phyloP scores from a whole-genome alignment of 2,888 invertebrate species.

The Ennomos quercinarius region DNA sequence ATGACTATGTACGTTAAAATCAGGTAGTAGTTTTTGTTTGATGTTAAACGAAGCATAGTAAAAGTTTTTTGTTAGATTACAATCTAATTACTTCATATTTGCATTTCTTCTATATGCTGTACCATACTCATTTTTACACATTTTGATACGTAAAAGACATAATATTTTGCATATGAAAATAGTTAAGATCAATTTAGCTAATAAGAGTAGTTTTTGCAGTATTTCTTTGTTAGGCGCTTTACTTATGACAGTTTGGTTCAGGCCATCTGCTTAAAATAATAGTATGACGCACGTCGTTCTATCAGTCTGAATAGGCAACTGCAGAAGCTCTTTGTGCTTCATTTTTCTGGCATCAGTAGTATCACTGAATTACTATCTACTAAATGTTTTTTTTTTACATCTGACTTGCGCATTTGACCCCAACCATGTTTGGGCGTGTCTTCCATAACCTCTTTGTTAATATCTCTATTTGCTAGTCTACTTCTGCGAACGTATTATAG shows the following conservation, averaged over 20 bases:
- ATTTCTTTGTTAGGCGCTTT: background rate
- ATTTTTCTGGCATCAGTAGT: too few species aligned
- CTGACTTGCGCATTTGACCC: too few species aligned
- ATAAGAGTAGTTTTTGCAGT: background rate
- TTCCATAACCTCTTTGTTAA: background rate
- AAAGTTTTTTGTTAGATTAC: slow-evolving; percentile 16
- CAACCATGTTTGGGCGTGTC: slow-evolving; percentile 10
- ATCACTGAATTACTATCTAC: too few species aligned
- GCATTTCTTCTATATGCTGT: slow-evolving; percentile 8
- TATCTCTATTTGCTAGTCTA: slow-evolving; percentile 5
- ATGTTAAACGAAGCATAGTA: slow-evolving; percentile 25
- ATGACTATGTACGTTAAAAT: slow-evolving; percentile 14
- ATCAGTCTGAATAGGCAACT: too few species aligned
- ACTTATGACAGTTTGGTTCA: background rate
- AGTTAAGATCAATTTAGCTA: too few species aligned
- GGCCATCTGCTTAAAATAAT: too few species aligned
- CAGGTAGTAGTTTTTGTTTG: slow-evolving; percentile 19
- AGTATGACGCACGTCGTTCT: too few species aligned
- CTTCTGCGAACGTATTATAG: slow-evolving; percentile 14
- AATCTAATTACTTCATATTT: slow-evolving; percentile 15
- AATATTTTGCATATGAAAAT: too few species aligned
- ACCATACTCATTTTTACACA: background rate
- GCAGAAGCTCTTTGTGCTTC: too few species aligned
- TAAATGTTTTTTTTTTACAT: too few species aligned
- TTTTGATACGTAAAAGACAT: background rate